Evolutionary conservation across 2,888 invertebrate genomes (phyloP).

Genomic region (Tuberolachnus salignus): DNA sequence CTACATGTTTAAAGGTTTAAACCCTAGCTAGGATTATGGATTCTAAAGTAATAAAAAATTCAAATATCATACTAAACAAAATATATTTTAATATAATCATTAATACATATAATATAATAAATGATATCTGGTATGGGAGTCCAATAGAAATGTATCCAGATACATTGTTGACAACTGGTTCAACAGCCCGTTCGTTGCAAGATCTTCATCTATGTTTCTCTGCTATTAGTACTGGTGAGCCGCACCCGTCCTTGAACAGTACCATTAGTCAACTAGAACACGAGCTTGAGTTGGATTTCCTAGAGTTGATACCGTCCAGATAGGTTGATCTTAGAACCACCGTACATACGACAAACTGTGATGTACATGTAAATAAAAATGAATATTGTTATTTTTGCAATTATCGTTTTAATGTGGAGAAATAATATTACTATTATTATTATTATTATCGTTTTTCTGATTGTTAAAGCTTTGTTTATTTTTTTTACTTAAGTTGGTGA

Average conservation of each 20-base stretch:
- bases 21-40: slow-evolving; percentile 78
- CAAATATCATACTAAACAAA: too few relatives aligned
- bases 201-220: slow-evolving; percentile 84
- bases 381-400: slow-evolving; percentile 56
- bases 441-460: slow-evolving; percentile 48
- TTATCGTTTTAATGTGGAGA: slow-evolving; percentile 50
- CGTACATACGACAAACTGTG: slow-evolving; percentile 53
- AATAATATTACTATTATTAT: slow-evolving; percentile 50
- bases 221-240: slow-evolving; percentile 65
- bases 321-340: slow-evolving; percentile 49
- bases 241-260: slow-evolving; percentile 58
- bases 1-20: slow-evolving; percentile 81
- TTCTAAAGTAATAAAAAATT: slow-evolving; percentile 65
- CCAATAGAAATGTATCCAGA: slow-evolving; percentile 47
- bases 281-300: slow-evolving; percentile 76
- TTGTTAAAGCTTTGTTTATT: slow-evolving; percentile 53
- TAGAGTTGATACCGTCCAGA: slow-evolving; percentile 68
- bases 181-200: slow-evolving; percentile 71
- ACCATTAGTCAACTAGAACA: slow-evolving; percentile 70
- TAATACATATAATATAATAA: neutral
- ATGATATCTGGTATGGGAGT: slow-evolving; percentile 44
- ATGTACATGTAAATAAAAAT: slow-evolving; percentile 55
- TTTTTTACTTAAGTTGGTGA: slow-evolving; percentile 49
- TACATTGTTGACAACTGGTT: slow-evolving; percentile 67
- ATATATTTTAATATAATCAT: neutral